Base-by-base conservation (phyloP, 2,797 vertebrate genomes). In the Acropternis orthonyx region DNA sequence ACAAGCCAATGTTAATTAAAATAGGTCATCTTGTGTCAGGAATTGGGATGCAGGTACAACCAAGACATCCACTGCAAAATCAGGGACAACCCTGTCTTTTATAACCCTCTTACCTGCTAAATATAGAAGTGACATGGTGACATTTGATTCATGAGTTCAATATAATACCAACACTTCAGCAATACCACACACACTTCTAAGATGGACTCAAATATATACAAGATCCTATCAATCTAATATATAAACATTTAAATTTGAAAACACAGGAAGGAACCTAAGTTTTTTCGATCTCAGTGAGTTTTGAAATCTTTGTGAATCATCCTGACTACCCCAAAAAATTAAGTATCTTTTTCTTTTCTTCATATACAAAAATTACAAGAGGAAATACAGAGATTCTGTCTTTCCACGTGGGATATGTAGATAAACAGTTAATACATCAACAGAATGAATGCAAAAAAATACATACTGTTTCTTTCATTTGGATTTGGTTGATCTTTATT, bases 401-500 rank as follows among this genome's bases (percentile, higher is more conserved):
- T 84, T 36, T 58, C 61, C 30, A 18, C 7, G 21, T 46, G n/a
- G 28, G 37, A 58, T 14, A 28, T 3, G 14, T 2, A 23, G 34
- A 61, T 39, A 68, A 93, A 79, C 10, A 83, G 63, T 66, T 67
- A 67, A 73, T 27, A 36, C 30, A 55, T 16, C 65, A 54, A 56
- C 4, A 23, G 39, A 93, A 89, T 9, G 10, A 83, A 85, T 41
- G 28, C 18, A 79, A 88, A 82, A 87, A 87, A 91, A 76, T 95
- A 98, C 98, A 3, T 97, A 98, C 98, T 3, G 98, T 98, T 96
- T 98, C 98, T 92, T 98, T 98, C 98, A 98, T 98, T 94, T 98
- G 98, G 55, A 98, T 98, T 89, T 98, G 98, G 93, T 98, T 98
- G 95, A 98, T 98, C 96, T 98, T 98, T 95, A 98, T 98, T 95